Conservation (phyloP, 2,113 vertebrate species). For the Takifugu bimaculatus region DNA sequence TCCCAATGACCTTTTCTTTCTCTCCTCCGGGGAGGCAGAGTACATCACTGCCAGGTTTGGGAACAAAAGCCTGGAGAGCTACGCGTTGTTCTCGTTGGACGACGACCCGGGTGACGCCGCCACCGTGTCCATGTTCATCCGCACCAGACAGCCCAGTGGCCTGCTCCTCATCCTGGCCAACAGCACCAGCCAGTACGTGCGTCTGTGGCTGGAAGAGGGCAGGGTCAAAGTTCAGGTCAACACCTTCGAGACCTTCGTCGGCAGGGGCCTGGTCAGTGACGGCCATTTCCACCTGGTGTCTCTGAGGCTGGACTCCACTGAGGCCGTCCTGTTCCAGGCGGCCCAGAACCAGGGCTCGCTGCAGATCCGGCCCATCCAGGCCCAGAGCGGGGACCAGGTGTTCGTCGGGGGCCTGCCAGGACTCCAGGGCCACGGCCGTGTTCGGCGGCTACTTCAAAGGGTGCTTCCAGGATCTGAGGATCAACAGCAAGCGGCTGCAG, state of each 20-base stretch:
- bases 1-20: not conserved
- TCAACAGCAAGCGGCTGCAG: slow-evolving; percentile 79
- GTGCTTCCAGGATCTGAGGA: slow-evolving; percentile 86
- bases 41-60: slow-evolving; percentile 86
- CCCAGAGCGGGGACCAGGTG: slow-evolving; percentile 68
- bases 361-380: slow-evolving; percentile 59
- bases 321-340: slow-evolving; percentile 73
- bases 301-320: slow-evolving; percentile 72
- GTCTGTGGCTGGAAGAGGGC: slow-evolving; percentile 78
- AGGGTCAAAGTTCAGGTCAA: slow-evolving; percentile 71
- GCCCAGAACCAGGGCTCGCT: slow-evolving; percentile 74
- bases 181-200: slow-evolving; percentile 68
- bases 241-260: slow-evolving; percentile 70
- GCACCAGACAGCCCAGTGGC: slow-evolving; percentile 73
- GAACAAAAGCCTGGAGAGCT: slow-evolving; percentile 71
- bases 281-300: slow-evolving; percentile 82
- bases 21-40: slow-evolving; percentile 65
- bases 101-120: slow-evolving; percentile 59
- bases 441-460: slow-evolving; percentile 87
- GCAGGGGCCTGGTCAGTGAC: slow-evolving; percentile 65
- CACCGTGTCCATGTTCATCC: slow-evolving; percentile 84
- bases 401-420: slow-evolving; percentile 84
- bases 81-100: slow-evolving; percentile 77
- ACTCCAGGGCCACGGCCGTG: slow-evolving; percentile 63
- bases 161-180: slow-evolving; percentile 83